Percentiles rank a stretch among this genome's conserved stretches.
Conservation (phyloP, 1,140 invertebrate genomes). For the Pachypeltis micranthus region DNA sequence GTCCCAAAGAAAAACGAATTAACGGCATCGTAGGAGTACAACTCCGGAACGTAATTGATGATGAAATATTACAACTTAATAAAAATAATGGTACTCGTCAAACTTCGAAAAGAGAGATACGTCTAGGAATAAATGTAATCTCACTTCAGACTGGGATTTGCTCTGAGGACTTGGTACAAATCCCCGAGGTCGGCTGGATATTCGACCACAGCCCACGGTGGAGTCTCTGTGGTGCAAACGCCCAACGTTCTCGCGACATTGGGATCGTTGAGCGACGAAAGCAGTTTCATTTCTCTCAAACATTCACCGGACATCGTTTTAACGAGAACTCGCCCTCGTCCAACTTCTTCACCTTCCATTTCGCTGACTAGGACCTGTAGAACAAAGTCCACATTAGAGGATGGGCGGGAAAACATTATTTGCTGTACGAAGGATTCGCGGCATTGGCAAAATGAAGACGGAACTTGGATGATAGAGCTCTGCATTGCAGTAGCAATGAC, state of each 20-base stretch:
- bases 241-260: slow-evolving; percentile 63
- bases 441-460: too few relatives aligned
- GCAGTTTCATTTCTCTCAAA: slow-evolving; percentile 54
- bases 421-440: too few relatives aligned
- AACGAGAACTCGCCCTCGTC: slow-evolving; percentile 30
- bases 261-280: slow-evolving; percentile 57
- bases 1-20: too few relatives aligned
- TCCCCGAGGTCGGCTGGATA: slow-evolving; percentile 67
- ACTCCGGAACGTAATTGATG: not conserved
- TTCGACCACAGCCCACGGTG: slow-evolving; percentile 61
- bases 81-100: not conserved
- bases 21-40: too few relatives aligned
- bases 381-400: too few relatives aligned
- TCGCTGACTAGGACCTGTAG: slow-evolving; percentile 19
- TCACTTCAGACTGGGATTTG: slow-evolving; percentile 25
- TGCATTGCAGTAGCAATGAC: too few relatives aligned
- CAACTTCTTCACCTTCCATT: slow-evolving; percentile 26
- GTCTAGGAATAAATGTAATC: not conserved
- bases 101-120: too few relatives aligned
- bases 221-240: slow-evolving; percentile 48
- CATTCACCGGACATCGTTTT: slow-evolving; percentile 34
- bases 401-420: too few relatives aligned
- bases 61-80: too few relatives aligned
- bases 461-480: too few relatives aligned
- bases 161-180: slow-evolving; percentile 54